phyloP scores from a whole-genome alignment of 2,797 vertebrate species.

The Danio tinwini region DNA sequence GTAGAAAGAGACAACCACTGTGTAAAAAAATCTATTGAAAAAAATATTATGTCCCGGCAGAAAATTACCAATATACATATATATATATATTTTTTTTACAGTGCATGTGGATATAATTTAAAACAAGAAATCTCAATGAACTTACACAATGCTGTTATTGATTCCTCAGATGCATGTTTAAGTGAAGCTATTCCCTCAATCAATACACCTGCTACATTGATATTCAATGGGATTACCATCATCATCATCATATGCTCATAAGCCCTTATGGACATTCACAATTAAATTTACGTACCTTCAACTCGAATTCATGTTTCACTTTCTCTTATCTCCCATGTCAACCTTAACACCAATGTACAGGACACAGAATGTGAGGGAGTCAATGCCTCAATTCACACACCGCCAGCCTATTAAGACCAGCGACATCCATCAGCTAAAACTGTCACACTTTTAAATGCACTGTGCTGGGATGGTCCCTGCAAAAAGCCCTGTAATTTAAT shows the following conservation, averaged over 20 bases:
- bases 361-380: conserved; percentile 22
- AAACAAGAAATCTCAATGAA: background rate
- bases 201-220: background rate
- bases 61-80: too few relatives aligned
- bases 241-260: background rate
- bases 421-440: conserved; percentile 42
- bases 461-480: conserved; percentile 42
- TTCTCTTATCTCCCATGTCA: conserved; percentile 18
- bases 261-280: background rate
- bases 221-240: background rate
- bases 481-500: conserved; percentile 55
- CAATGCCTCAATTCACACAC: conserved; percentile 36
- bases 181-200: conserved; percentile 3
- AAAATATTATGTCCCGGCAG: too few relatives aligned
- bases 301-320: conserved; percentile 10
- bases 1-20: background rate
- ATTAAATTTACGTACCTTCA: background rate
- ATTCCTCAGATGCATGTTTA: background rate
- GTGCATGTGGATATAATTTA: conserved; percentile 1
- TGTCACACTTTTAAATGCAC: conserved; percentile 37
- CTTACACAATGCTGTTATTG: conserved; percentile 1
- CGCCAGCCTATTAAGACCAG: conserved; percentile 26
- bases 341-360: conserved; percentile 29
- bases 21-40: background rate
- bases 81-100: too few relatives aligned